These are phyloP conservation scores for Drosophila micromelanica DNA, from an alignment of 1,140 invertebrate genomes.

Conservation along the genomic window DNA sequence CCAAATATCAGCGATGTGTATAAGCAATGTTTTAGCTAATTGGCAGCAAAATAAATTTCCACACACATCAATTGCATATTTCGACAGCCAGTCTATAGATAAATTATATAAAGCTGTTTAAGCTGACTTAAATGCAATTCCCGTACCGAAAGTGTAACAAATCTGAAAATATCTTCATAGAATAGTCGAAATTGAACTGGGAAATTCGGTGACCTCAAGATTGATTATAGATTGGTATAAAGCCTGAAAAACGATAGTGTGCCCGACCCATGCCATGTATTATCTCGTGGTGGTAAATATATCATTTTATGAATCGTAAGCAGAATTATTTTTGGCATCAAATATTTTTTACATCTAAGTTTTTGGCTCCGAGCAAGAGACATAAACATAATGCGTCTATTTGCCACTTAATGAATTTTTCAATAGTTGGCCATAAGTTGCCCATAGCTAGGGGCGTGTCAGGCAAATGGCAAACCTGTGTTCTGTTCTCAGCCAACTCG, in stretches of 20 bases:
- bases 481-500: conserved; percentile 48
- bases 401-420: conserved; percentile 78
- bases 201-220: too few relatives aligned
- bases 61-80: conserved; percentile 15
- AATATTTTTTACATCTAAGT: conserved; percentile 29
- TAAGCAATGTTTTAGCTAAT: conserved; percentile 50
- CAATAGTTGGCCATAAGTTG: conserved; percentile 28
- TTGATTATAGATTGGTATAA: too few relatives aligned
- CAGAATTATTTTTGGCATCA: conserved; percentile 38
- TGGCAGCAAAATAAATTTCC: conserved; percentile 44
- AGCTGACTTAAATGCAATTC: too few relatives aligned
- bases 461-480: conserved; percentile 76
- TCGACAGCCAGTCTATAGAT: not conserved
- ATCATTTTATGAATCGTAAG: conserved; percentile 19
- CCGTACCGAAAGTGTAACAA: too few relatives aligned
- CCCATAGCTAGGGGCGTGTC: conserved; percentile 7
- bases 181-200: too few relatives aligned
- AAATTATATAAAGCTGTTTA: not conserved
- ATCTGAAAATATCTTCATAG: too few relatives aligned
- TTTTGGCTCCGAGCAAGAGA: conserved; percentile 18
- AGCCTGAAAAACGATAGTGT: not conserved
- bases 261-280: not conserved
- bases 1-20: conserved; percentile 2
- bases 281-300: not conserved
- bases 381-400: conserved; percentile 75